A percentile compares a stretch with the other conserved stretches of the same genome.
phyloP scores from a whole-genome alignment of 1,140 invertebrate species.

The Drosophila sp. region DNA sequence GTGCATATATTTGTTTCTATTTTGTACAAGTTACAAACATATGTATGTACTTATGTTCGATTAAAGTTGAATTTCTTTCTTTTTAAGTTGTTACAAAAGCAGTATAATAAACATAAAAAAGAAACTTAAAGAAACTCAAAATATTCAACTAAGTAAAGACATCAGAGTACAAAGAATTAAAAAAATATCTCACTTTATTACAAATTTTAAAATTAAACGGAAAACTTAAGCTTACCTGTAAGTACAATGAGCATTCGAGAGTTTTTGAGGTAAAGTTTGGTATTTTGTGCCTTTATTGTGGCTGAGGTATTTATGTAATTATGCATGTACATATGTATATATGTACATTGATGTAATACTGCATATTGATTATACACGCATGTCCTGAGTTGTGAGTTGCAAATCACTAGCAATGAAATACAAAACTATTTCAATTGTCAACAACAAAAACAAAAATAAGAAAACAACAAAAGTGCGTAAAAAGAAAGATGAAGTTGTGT shows the following conservation, averaged over 20 bases:
- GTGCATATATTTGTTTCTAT: background rate
- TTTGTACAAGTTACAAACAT: too few relatives aligned
- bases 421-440: conserved; percentile 3
- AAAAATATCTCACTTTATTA: too few relatives aligned
- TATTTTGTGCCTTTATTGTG: conserved; percentile 1
- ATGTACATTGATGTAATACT: background rate
- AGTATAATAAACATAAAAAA: too few relatives aligned
- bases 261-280: conserved; percentile 16
- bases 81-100: too few relatives aligned
- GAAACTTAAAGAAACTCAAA: too few relatives aligned
- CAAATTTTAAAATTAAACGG: too few relatives aligned
- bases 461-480: background rate
- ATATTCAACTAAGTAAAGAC: too few relatives aligned
- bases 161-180: too few relatives aligned
- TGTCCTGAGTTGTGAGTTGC: conserved; percentile 29
- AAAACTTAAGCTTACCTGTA: conserved; percentile 38
- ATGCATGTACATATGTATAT: background rate
- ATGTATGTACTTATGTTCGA: too few relatives aligned
- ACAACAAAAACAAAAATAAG: conserved; percentile 26
- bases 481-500: background rate
- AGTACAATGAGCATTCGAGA: conserved; percentile 17
- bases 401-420: background rate
- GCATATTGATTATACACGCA: conserved; percentile 4
- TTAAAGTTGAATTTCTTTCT: too few relatives aligned
- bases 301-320: conserved; percentile 19